Percentiles rank a stretch among this genome's conserved stretches.
Evolutionary conservation across 2,113 vertebrate species (phyloP).

Genomic region (Syngnathus floridae): DNA sequence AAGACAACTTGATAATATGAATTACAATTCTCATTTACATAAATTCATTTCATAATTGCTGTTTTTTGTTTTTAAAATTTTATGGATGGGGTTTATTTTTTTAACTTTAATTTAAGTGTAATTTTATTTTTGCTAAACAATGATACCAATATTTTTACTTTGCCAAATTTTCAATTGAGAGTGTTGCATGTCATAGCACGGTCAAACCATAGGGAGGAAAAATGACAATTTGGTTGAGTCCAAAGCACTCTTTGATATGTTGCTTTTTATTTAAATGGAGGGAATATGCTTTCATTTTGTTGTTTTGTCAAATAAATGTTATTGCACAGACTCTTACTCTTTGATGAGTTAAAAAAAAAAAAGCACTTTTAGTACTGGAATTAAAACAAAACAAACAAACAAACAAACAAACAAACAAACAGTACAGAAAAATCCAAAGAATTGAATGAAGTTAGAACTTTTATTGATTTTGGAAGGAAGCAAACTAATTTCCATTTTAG

Average conservation of each 20-base stretch:
- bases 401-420: not conserved
- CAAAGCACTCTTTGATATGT: constrained; percentile 6
- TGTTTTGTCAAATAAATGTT: constrained; percentile 57
- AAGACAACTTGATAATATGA: constrained; percentile 13
- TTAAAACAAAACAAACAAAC: not conserved
- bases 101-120: constrained; percentile 20
- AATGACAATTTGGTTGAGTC: not conserved
- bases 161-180: too few relatives aligned
- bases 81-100: not conserved
- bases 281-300: constrained; percentile 27
- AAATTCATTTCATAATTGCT: too few relatives aligned
- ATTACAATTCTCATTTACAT: not conserved
- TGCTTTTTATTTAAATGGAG: constrained; percentile 5
- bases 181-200: not conserved
- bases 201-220: not conserved
- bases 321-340: constrained; percentile 24
- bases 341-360: too few relatives aligned
- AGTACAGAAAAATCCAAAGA: constrained; percentile 17
- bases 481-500: constrained; percentile 67
- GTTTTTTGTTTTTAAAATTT: too few relatives aligned
- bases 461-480: constrained; percentile 76
- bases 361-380: too few relatives aligned
- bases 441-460: constrained; percentile 60
- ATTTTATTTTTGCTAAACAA: not conserved
- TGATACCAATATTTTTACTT: too few relatives aligned